A percentile compares a stretch with the other conserved stretches of the same genome.
Evolutionary conservation across 2,113 vertebrate species (phyloP).

Genomic region (Progne subis): DNA sequence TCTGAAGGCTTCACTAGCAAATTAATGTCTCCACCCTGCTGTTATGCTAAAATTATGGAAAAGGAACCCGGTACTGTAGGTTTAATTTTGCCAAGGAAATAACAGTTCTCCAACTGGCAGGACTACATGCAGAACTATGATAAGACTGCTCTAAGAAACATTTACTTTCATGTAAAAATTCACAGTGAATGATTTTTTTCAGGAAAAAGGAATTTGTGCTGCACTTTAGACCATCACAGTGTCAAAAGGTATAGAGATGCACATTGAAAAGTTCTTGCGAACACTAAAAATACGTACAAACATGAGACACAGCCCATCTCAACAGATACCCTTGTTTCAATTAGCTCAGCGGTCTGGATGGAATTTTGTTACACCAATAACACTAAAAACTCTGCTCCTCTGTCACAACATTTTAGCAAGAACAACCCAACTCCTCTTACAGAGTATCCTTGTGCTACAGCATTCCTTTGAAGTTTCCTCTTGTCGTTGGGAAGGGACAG

Average conservation of each 20-base stretch:
- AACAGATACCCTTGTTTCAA: not conserved
- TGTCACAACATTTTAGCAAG: not conserved
- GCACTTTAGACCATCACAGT: not conserved
- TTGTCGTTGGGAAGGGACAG: not conserved
- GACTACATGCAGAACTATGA: not conserved
- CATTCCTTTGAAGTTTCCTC: not conserved
- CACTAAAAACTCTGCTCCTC: not conserved
- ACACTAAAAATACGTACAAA: not conserved
- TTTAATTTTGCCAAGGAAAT: not conserved
- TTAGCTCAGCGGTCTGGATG: not conserved
- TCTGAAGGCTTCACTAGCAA: not conserved
- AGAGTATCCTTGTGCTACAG: not conserved
- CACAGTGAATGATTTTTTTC: constrained; percentile 2
- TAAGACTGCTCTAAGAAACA: not conserved
- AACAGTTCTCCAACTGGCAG: not conserved
- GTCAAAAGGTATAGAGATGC: not conserved
- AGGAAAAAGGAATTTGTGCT: not conserved
- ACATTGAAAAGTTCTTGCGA: not conserved
- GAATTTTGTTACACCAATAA: not conserved
- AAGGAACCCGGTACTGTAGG: not conserved
- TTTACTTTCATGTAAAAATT: constrained; percentile 10
- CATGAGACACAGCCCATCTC: not conserved
- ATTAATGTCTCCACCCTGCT: not conserved
- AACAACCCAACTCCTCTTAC: not conserved
- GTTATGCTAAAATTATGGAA: not conserved